Evolutionary conservation across 2,113 vertebrate species (phyloP).

Genomic region (Ciconia boyciana): DNA sequence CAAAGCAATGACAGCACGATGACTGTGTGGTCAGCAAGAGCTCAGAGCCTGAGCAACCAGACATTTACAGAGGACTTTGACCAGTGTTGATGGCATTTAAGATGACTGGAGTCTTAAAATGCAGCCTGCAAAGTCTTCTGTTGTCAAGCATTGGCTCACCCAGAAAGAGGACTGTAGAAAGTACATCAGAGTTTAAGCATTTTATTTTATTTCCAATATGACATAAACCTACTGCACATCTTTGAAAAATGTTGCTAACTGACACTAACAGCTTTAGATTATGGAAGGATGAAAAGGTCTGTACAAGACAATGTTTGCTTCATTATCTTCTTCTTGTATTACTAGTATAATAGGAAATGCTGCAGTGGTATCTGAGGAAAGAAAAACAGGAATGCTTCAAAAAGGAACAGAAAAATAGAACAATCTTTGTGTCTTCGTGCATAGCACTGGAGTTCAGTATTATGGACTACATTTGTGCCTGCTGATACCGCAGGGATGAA

Average conservation of each 20-base stretch:
- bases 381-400: background rate
- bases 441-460: background rate
- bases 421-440: background rate
- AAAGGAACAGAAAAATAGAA: background rate
- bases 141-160: background rate
- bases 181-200: slow-evolving; percentile 13
- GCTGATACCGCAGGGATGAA: background rate
- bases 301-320: slow-evolving; percentile 56
- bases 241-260: slow-evolving; percentile 53
- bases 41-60: background rate
- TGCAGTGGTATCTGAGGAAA: background rate
- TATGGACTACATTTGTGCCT: background rate
- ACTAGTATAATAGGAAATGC: slow-evolving; percentile 1
- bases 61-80: background rate
- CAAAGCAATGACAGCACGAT: background rate
- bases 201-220: slow-evolving; percentile 46
- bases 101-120: slow-evolving; percentile 37
- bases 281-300: slow-evolving; percentile 56
- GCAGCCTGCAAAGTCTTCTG: background rate
- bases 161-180: background rate
- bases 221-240: slow-evolving; percentile 31
- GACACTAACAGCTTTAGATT: slow-evolving; percentile 53
- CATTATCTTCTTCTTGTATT: slow-evolving; percentile 55
- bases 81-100: slow-evolving; percentile 29
- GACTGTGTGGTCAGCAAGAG: slow-evolving; percentile 31